Evolutionary conservation across 2,797 vertebrate genomes (phyloP).

Genomic region (Premnoplex brunnescens): DNA sequence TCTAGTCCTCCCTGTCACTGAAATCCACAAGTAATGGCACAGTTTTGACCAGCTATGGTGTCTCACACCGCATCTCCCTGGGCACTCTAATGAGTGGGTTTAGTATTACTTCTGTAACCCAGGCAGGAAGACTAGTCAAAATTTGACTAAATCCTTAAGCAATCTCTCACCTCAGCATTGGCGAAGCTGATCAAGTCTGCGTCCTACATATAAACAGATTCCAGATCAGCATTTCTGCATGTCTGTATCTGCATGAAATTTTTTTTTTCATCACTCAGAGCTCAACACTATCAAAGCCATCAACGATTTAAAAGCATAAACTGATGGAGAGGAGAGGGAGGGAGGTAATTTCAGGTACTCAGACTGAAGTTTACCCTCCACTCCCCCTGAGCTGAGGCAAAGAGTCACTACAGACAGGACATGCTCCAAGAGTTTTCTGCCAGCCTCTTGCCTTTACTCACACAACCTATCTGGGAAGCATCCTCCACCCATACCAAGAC

Average conservation of each 20-base stretch:
- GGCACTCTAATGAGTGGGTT: neutral
- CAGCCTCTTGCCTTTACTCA: neutral
- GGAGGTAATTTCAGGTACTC: slow-evolving; percentile 29
- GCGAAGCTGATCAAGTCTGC: neutral
- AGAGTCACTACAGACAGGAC: neutral
- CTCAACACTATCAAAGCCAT: neutral
- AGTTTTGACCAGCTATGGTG: neutral
- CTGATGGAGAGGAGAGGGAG: neutral
- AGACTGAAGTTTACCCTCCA: slow-evolving; percentile 45
- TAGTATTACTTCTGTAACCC: too few relatives aligned
- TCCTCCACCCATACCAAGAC: neutral
- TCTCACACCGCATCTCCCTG: neutral
- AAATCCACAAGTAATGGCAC: neutral
- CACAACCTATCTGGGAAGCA: neutral
- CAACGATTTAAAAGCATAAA: neutral
- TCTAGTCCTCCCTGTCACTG: neutral
- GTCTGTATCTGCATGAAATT: neutral
- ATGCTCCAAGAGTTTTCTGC: neutral
- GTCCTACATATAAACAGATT: neutral
- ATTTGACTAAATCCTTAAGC: neutral
- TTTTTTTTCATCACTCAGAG: neutral
- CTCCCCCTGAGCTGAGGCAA: neutral
- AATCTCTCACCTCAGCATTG: neutral
- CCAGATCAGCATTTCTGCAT: neutral
- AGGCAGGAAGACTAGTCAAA: neutral